Conservation (phyloP, 1,140 invertebrate species). For the Apis laboriosa region DNA sequence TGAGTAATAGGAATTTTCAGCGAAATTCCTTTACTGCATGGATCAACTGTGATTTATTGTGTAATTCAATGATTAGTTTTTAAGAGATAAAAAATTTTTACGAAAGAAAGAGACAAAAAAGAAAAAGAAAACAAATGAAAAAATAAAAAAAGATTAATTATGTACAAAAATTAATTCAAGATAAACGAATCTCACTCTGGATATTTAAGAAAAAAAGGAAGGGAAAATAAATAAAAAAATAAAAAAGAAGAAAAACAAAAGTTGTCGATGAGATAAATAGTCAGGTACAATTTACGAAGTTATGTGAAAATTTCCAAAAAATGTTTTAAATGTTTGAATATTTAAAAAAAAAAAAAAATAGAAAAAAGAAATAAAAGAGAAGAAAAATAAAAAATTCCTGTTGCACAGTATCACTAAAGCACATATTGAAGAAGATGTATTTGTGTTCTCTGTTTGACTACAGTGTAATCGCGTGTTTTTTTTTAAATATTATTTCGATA, state of each 20-base stretch:
- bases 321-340: conserved; percentile 6
- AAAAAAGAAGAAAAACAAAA: neutral
- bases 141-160: conserved; percentile 5
- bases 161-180: conserved; percentile 28
- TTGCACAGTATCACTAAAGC: conserved; percentile 68
- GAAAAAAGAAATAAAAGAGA: neutral
- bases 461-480: conserved; percentile 50
- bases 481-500: conserved; percentile 43
- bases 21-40: conserved; percentile 63
- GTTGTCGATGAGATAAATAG: neutral
- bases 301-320: neutral
- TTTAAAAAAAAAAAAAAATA: conserved; percentile 6
- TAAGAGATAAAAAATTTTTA: conserved; percentile 65
- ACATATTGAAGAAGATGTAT: conserved; percentile 67
- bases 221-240: neutral
- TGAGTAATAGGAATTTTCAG: conserved; percentile 69
- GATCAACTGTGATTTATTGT: conserved; percentile 70
- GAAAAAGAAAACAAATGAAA: conserved; percentile 28
- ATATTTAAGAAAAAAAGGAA: neutral
- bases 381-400: conserved; percentile 61
- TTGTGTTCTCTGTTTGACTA: conserved; percentile 66
- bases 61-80: conserved; percentile 67
- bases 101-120: conserved; percentile 32
- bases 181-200: conserved; percentile 17
- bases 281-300: neutral